These are phyloP conservation scores for Poecilia velifera DNA, from an alignment of 2,797 vertebrate species.

Conservation along the genomic window DNA sequence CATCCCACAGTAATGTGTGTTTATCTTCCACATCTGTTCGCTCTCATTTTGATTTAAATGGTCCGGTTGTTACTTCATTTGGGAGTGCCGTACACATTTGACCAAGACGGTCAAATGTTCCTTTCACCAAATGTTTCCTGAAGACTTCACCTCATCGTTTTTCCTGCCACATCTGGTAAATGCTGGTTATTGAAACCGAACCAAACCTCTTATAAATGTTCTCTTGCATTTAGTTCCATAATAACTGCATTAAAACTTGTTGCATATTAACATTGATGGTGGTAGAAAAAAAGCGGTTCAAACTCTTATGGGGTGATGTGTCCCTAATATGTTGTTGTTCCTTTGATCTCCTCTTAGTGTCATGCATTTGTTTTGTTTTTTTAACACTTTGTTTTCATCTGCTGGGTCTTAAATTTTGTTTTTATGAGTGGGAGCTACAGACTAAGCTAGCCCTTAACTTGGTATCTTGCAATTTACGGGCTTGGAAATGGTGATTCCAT, in stretches of 20 bases:
- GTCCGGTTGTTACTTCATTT: not conserved
- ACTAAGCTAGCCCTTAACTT: too few relatives aligned
- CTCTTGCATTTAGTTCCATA: not conserved
- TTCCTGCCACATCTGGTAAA: slow-evolving; percentile 1
- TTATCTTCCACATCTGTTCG: not conserved
- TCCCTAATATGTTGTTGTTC: too few relatives aligned
- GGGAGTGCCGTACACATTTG: not conserved
- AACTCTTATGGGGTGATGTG: not conserved
- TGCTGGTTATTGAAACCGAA: not conserved
- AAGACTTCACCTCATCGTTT: slow-evolving; percentile 3
- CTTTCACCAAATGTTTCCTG: slow-evolving; percentile 2
- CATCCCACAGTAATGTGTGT: not conserved
- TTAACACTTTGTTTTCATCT: too few relatives aligned
- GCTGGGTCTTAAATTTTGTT: not conserved
- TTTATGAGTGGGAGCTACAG: too few relatives aligned
- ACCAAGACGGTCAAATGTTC: slow-evolving; percentile 7
- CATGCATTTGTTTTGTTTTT: too few relatives aligned
- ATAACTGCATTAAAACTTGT: not conserved
- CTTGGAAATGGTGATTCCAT: too few relatives aligned
- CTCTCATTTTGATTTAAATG: slow-evolving; percentile 6
- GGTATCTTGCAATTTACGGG: too few relatives aligned
- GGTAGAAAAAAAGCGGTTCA: not conserved
- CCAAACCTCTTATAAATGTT: not conserved
- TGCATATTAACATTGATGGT: not conserved
- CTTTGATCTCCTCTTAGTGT: too few relatives aligned